Conservation (phyloP, 2,888 invertebrate species). For the Ptychoptera contaminata region DNA sequence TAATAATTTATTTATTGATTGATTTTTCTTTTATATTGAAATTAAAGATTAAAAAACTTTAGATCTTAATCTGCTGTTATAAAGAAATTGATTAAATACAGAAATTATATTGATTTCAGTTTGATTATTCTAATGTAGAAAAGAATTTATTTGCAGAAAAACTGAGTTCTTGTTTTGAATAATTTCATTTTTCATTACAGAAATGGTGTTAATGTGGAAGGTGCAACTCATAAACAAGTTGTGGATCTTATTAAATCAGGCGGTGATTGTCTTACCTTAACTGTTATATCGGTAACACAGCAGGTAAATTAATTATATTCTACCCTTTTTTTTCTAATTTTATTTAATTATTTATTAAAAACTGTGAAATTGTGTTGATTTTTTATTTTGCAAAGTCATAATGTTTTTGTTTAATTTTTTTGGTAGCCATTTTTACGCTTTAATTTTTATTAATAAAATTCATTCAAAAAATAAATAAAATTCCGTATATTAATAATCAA, state of each 20-base stretch:
- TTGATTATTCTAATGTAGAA: no score
- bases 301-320: slow-evolving; percentile 42
- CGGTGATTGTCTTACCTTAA: slow-evolving; percentile 88
- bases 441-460: neutral
- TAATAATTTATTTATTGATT: no score
- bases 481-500: no score
- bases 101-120: no score
- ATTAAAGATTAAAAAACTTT: no score
- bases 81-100: no score
- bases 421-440: neutral
- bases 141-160: no score
- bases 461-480: neutral
- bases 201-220: slow-evolving; percentile 95
- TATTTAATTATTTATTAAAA: neutral
- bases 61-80: no score
- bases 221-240: slow-evolving; percentile 98
- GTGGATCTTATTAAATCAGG: slow-evolving; percentile 98
- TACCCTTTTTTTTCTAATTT: neutral
- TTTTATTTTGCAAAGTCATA: neutral
- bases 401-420: neutral
- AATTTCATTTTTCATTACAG: slow-evolving; percentile 39
- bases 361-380: no score
- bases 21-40: no score
- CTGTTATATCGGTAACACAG: slow-evolving; percentile 89
- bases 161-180: neutral